Evolutionary conservation across 35 echinoderm and acorn worm genomes (phyloP).

Genomic region (Ophioderma brevispina): DNA sequence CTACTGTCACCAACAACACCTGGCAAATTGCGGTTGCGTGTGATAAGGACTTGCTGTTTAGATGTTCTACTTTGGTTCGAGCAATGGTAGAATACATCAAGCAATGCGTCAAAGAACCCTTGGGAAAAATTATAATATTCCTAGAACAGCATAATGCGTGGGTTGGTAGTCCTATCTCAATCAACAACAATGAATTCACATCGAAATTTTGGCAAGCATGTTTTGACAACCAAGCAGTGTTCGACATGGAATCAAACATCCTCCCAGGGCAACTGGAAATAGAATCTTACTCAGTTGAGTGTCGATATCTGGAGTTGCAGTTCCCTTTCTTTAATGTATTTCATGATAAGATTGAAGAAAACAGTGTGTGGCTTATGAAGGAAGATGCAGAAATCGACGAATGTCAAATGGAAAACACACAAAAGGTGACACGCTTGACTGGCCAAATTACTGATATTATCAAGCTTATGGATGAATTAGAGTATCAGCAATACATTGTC

Average conservation of each 20-base stretch:
- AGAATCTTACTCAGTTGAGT: conserved; percentile 22
- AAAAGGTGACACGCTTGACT: not conserved
- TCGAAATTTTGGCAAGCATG: not conserved
- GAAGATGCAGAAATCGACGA: no score
- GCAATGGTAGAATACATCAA: conserved; percentile 33
- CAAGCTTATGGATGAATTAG: not conserved
- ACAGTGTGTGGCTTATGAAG: not conserved
- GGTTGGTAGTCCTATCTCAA: not conserved
- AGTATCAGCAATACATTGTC: conserved; percentile 1
- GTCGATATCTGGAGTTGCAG: not conserved
- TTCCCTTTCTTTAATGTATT: conserved; percentile 31
- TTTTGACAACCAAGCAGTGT: not conserved
- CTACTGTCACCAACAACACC: not conserved
- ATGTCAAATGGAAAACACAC: no score
- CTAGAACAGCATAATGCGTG: conserved; percentile 22
- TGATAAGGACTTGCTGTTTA: not conserved
- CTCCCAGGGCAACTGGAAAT: conserved; percentile 15
- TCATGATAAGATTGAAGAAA: conserved; percentile 1
- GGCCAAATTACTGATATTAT: not conserved
- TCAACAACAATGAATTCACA: not conserved
- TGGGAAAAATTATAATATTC: conserved; percentile 22
- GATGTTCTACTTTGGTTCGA: conserved; percentile 4
- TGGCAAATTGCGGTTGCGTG: conserved; percentile 35
- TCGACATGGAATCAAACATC: not conserved
- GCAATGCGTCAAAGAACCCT: not conserved